Evolutionary conservation across 2,797 vertebrate genomes (phyloP), one percentile per base, ranked within the genome.

Genomic region (Iguana delicatissima): DNA sequence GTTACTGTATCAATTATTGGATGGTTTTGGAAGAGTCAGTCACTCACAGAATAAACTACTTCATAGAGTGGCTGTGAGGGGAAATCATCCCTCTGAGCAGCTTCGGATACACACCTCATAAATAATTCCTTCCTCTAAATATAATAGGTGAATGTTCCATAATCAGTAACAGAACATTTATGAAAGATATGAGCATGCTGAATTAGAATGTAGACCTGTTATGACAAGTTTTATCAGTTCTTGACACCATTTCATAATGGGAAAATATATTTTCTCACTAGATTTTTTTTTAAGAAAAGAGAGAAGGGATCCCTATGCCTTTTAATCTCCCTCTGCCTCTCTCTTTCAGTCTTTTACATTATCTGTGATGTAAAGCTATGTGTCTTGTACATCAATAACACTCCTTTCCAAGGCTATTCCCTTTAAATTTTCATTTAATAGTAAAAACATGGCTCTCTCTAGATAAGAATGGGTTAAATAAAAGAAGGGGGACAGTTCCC

Each of bases 371-470:
- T 93, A 95, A 94, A 95, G 42, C 90, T 94, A 4, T 92, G 72
- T 93, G 85, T 95, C 52, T 91, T 91, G 57, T 85, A 67, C 32
- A 81, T 89, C 84, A 92, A 91, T 93, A 95, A 80, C 91, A 89
- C 29, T 4, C 84, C 29, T 67, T 93, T 92, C 59, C 74, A 4
- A 0, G 85, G 92, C 76, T 89, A 95, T 92, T 92, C 94, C 1
- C 92, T 95, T 91, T 89, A 90, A 80, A 79, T 85, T 93, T 95
- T 95, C 90, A 95, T 95, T 96, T 94, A 93, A 85, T 95, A 95
- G 92, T 94, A 46, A 93, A 96, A 95, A 90, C 55, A 80, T 94
- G 84, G 83, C 84, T 95, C 77, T 91, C 73, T 93, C 92, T 90
- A 91, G 77, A 90, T 85, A 20, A 90, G 42, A 89, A 93, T 92